Conservation (phyloP, 2,797 vertebrate genomes). For the Coracias cyanogaster region DNA sequence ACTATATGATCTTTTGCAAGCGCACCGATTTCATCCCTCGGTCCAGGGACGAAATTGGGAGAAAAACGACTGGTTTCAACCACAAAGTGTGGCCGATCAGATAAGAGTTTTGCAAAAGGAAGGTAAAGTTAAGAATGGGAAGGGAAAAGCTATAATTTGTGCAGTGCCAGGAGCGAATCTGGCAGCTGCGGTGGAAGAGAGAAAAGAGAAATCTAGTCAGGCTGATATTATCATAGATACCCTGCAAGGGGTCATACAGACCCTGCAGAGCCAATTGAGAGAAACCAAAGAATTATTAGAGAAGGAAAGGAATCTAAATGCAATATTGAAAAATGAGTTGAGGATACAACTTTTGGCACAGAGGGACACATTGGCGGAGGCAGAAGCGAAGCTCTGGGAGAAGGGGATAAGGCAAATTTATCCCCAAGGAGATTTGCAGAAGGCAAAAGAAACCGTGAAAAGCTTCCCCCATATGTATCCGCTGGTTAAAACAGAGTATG, state of each 20-base stretch:
- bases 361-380: too few species aligned
- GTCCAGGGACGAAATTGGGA: too few species aligned
- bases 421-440: background rate
- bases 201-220: background rate
- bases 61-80: too few species aligned
- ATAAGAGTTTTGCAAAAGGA: too few species aligned
- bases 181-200: background rate
- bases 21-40: too few species aligned
- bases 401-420: background rate
- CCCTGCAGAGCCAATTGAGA: background rate
- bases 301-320: background rate
- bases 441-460: background rate
- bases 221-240: background rate
- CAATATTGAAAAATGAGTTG: too few species aligned
- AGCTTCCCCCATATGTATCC: background rate
- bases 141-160: background rate
- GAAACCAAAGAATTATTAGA: background rate
- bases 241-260: background rate
- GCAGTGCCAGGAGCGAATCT: background rate
- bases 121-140: background rate
- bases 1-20: too few species aligned
- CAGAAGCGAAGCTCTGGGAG: too few species aligned
- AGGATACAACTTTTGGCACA: too few species aligned
- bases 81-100: too few species aligned
- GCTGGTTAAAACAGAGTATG: background rate